Conservation (phyloP, 2,888 invertebrate species). For the Polydrusus tereticollis region DNA sequence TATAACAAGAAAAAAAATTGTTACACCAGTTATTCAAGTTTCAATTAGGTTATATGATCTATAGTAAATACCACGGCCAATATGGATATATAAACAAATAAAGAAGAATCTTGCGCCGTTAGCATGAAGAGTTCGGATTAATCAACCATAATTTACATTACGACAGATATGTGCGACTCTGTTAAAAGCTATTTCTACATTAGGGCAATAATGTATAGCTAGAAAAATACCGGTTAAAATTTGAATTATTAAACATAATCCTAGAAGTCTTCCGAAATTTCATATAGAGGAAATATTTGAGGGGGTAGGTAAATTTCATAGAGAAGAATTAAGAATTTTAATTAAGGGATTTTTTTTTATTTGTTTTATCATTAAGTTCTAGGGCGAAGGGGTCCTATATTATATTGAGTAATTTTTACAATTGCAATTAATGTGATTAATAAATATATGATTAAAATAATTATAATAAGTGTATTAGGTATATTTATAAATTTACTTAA, state of each 20-base stretch:
- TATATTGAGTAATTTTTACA: conserved; percentile 73
- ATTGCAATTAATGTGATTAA: conserved; percentile 72
- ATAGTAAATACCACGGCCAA: conserved; percentile 76
- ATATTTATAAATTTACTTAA: conserved; percentile 71
- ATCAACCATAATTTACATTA: conserved; percentile 60
- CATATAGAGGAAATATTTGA: conserved; percentile 75
- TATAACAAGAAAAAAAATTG: conserved; percentile 78
- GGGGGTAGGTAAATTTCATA: conserved; percentile 74
- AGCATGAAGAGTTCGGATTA: not conserved
- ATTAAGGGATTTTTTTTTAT: conserved; percentile 69
- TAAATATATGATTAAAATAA: conserved; percentile 73
- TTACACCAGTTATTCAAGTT: conserved; percentile 76
- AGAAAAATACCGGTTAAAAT: conserved; percentile 78
- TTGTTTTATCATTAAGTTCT: conserved; percentile 68
- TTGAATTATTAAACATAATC: conserved; percentile 75
- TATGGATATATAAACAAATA: conserved; percentile 77
- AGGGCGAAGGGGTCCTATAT: conserved; percentile 70
- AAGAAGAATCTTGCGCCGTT: conserved; percentile 83
- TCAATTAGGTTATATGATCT: conserved; percentile 66
- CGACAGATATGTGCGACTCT: conserved; percentile 79
- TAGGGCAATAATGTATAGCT: conserved; percentile 77
- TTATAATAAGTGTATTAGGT: conserved; percentile 69
- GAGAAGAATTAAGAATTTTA: conserved; percentile 72
- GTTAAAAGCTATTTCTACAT: conserved; percentile 66
- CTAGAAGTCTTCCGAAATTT: conserved; percentile 79